Evolutionary conservation across 2,888 invertebrate genomes (phyloP), one percentile per base, ranked within the genome.

Genomic region (Podotricha telesiphe): DNA sequence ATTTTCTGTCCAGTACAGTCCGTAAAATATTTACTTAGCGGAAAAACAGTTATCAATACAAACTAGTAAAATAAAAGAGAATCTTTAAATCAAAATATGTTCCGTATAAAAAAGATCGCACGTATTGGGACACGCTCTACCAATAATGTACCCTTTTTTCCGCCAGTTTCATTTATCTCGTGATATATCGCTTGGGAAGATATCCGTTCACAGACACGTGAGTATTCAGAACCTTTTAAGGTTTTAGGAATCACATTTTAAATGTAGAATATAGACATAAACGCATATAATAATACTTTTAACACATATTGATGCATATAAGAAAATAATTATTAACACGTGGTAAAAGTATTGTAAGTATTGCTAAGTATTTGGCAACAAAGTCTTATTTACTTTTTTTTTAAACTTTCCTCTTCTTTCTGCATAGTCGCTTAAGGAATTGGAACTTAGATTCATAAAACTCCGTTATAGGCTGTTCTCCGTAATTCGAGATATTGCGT

Each of bases 151-250:
- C 15, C 62, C 19, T 62, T 62, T 61, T 62, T 37, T 50, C 50
- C 62, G 37, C 37, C 34, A 62, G 62, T 48, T 37, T 15, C 48
- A 62, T 48, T 62, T 62, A 62, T 62, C 48, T 62, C 13, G 28
- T 67, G 62, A 67, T 67, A 62, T 62, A 62, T 67, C 42, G 28
- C 61, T 42, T 11, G 19, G 34, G 67, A 66, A 67, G 67, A 67
- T 62, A 67, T 67, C 67, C 67, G 62, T 62, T 62, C 45, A 53
- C 67, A 62, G 67, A 62, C 67, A 67, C 50, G 67, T 67, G 45
- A 53, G 37, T 34, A 47, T 50, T 62, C 53, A 47, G 62, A 67
- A 53, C 53, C 62, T 62, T 62, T 62, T 67, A 67, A 45, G 67
- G 45, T 59, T 58, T 40, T 20, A 58, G 20, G 42, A 58, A 42